These are phyloP conservation scores for Corythucha ciliata DNA, from an alignment of 2,888 invertebrate species.

Conservation along the genomic window DNA sequence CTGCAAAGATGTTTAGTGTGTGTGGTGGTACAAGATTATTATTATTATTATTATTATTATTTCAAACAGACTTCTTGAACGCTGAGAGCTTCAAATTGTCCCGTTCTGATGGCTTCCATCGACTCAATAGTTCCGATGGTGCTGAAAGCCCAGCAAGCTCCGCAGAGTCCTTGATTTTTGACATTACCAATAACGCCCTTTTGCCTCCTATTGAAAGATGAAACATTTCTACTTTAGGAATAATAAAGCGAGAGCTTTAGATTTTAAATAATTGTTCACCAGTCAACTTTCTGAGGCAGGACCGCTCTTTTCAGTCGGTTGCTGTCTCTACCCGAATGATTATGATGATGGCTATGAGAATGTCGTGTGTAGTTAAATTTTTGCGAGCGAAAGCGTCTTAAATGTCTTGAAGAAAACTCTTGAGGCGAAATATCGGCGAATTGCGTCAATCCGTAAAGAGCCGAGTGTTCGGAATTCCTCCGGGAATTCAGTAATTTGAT, in stretches of 20 bases:
- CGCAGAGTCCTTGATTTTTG: constrained; percentile 63
- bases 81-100: constrained; percentile 53
- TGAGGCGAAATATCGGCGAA: constrained; percentile 54
- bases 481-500: constrained; percentile 46
- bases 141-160: constrained; percentile 83
- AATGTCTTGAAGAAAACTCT: constrained; percentile 49
- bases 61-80: constrained; percentile 52
- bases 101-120: constrained; percentile 60
- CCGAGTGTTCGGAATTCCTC: constrained; percentile 43
- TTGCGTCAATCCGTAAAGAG: constrained; percentile 51
- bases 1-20: no score
- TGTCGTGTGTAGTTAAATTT: background rate
- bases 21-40: constrained; percentile 17
- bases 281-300: constrained; percentile 49
- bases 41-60: constrained; percentile 1
- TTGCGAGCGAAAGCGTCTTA: constrained; percentile 31
- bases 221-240: constrained; percentile 1
- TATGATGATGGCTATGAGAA: constrained; percentile 18
- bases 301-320: constrained; percentile 29
- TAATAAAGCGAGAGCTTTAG: background rate
- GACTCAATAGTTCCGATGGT: constrained; percentile 65
- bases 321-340: constrained; percentile 11
- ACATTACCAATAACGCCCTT: constrained; percentile 58
- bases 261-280: constrained; percentile 40
- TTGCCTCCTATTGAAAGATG: constrained; percentile 49